Conservation (phyloP, 2,113 vertebrate genomes). For the Zootoca vivipara region DNA sequence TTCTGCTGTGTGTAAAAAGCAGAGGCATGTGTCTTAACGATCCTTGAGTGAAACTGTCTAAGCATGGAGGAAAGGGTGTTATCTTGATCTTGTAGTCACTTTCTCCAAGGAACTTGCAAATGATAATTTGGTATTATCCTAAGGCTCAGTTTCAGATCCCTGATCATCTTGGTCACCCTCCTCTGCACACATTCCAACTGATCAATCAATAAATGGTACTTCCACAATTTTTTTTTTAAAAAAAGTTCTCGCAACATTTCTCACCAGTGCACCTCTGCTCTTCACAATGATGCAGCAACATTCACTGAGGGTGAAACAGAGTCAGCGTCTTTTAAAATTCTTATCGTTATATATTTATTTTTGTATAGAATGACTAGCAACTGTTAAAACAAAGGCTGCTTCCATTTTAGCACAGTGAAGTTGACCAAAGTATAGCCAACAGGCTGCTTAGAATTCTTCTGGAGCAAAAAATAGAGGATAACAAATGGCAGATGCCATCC, state of each 20-base stretch:
- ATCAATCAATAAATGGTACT: background rate
- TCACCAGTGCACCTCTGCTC: background rate
- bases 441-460: constrained; percentile 63
- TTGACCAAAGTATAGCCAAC: constrained; percentile 29
- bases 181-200: background rate
- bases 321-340: background rate
- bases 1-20: background rate
- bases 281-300: background rate
- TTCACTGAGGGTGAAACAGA: background rate
- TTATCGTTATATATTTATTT: background rate
- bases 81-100: background rate
- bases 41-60: background rate
- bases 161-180: background rate
- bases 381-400: constrained; percentile 63
- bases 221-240: background rate
- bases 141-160: background rate
- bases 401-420: constrained; percentile 33
- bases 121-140: background rate
- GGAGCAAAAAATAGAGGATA: constrained; percentile 67
- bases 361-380: constrained; percentile 50
- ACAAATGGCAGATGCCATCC: constrained; percentile 69
- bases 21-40: background rate
- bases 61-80: background rate
- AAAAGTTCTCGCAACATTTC: background rate
- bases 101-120: background rate